Evolutionary conservation across 1,140 invertebrate genomes (phyloP).

Genomic region (Drosophila navojoa): DNA sequence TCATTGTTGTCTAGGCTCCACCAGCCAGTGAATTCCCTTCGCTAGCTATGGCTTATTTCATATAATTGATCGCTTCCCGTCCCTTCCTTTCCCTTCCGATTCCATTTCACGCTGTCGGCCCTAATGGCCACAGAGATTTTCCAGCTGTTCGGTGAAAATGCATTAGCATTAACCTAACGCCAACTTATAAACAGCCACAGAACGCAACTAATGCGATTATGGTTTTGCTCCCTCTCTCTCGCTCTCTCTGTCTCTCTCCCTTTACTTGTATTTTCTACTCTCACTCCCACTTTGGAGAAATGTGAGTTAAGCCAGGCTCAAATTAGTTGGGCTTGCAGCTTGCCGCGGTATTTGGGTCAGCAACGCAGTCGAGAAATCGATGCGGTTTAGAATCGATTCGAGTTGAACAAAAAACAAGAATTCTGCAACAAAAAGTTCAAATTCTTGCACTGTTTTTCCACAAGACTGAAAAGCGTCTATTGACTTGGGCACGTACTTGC

Average conservation of each 20-base stretch:
- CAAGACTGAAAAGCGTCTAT: background rate
- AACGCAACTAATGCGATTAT: slow-evolving; percentile 67
- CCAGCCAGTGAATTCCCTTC: background rate
- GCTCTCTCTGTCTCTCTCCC: background rate
- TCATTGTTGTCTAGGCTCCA: slow-evolving; percentile 4
- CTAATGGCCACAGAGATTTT: slow-evolving; percentile 67
- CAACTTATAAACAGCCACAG: slow-evolving; percentile 13
- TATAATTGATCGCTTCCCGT: no score
- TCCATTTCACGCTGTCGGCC: slow-evolving; percentile 27
- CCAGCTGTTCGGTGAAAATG: slow-evolving; percentile 59
- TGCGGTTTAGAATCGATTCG: background rate
- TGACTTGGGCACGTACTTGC: no score
- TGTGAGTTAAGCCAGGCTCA: slow-evolving; percentile 25
- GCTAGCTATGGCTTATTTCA: slow-evolving; percentile 14
- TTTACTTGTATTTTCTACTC: background rate
- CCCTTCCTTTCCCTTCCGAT: slow-evolving; percentile 43
- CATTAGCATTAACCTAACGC: slow-evolving; percentile 43
- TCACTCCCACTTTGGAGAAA: slow-evolving; percentile 3
- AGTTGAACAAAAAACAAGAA: background rate
- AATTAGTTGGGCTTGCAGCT: slow-evolving; percentile 18
- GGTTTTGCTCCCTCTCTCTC: background rate
- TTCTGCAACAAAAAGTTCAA: background rate
- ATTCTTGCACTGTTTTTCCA: background rate
- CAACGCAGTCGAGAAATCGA: slow-evolving; percentile 26
- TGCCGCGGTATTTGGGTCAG: slow-evolving; percentile 29